Base-by-base conservation (phyloP, 2,888 invertebrate genomes). In the Schizaphis graminum region DNA sequence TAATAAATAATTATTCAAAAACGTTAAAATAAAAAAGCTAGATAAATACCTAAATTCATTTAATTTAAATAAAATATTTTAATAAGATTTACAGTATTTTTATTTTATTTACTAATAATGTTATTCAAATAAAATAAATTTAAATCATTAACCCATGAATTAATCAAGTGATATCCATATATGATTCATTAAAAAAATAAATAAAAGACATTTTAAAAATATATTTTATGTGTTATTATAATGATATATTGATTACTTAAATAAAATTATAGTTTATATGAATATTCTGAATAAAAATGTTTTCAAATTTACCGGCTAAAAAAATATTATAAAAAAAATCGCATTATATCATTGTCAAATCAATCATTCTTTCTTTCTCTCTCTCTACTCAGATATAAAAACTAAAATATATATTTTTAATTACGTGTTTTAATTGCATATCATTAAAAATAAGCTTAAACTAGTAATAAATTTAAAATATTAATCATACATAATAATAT, bases 31-130 rank as follows among this genome's bases (percentile, higher is more conserved):
- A n/a, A 86, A 92, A 47, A 77, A 47, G 35, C 44, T 8, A 24
- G 57, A 41, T 57, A 86, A 7, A 57, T 91, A 57, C 4, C 13
- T 67, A n/a, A 67, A 67, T 56, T 56, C 56, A 86, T 57, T 57
- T 21, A 57, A 35, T 57, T 91, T n/a, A 35, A 56, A 91, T 57
- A 57, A 57, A 57, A 85, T 35, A 53, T 84, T 91, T 91, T 84
- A 84, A 91, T 41, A 53, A 53, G 21, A 53, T 84, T 41, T 91
- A 41, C n/a, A 16, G 16, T 7, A 89, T 44, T 84, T 56, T 41
- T 85, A 85, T 91, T 85, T 56, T 8, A 44, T 77, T 35, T 13
- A 21, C 35, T 16, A 28, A 49, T 16, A 28, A 49, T 77, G 77
- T 85, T 28, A 44, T 26, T 21, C 35, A n/a, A 21, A n/a, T 84